Evolutionary conservation across 1,140 invertebrate genomes (phyloP).

Genomic region (Drosophila pandora): DNA sequence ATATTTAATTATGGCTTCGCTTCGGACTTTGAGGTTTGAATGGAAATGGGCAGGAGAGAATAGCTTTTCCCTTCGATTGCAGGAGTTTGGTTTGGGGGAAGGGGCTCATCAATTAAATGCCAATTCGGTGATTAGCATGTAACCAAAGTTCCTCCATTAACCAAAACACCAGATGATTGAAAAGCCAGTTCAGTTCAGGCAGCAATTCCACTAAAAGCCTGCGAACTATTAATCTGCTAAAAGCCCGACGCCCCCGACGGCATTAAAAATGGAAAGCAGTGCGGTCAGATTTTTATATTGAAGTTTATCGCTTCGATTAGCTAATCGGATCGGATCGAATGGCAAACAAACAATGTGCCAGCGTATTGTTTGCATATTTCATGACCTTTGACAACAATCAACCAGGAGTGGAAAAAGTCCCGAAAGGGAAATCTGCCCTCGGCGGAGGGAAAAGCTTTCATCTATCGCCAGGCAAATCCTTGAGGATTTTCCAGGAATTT

Average conservation of each 20-base stretch:
- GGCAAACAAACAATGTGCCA: constrained; percentile 29
- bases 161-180: constrained; percentile 28
- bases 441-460: constrained; percentile 56
- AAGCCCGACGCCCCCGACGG: constrained; percentile 10
- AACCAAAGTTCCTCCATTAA: constrained; percentile 33
- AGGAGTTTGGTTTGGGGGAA: background rate
- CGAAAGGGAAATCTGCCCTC: constrained; percentile 23
- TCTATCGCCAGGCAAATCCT: constrained; percentile 66
- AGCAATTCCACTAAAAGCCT: constrained; percentile 39
- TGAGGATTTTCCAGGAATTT: constrained; percentile 60
- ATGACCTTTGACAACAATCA: constrained; percentile 49
- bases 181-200: constrained; percentile 27
- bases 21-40: constrained; percentile 15
- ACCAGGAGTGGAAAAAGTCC: constrained; percentile 52
- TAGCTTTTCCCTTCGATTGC: constrained; percentile 10
- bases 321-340: constrained; percentile 55
- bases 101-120: constrained; percentile 50
- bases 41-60: background rate
- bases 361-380: constrained; percentile 63
- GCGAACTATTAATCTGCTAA: constrained; percentile 42
- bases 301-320: constrained; percentile 63
- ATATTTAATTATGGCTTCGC: constrained; percentile 75
- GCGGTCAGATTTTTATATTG: constrained; percentile 29
- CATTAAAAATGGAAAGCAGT: constrained; percentile 31
- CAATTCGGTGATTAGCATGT: constrained; percentile 55